Conservation (phyloP, 1,140 invertebrate genomes). For the Xylocopa sonorina region DNA sequence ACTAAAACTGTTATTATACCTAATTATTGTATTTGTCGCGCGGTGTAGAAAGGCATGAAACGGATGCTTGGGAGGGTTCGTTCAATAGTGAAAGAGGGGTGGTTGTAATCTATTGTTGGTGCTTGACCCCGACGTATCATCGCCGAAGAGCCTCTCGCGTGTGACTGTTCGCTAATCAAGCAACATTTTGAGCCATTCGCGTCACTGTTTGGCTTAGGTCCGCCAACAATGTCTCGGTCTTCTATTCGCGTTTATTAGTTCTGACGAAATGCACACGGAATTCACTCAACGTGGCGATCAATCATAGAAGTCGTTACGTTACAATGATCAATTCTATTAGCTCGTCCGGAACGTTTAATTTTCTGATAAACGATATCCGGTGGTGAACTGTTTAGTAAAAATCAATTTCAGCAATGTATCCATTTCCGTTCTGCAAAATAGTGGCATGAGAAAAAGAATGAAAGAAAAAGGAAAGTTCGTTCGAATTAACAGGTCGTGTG, state of each 20-base stretch:
- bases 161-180: constrained; percentile 15
- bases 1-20: constrained; percentile 2
- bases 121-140: constrained; percentile 53
- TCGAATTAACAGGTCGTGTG: constrained; percentile 70
- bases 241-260: constrained; percentile 11
- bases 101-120: constrained; percentile 40
- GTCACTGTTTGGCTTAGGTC: constrained; percentile 4
- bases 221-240: neutral
- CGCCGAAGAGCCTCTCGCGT: constrained; percentile 28
- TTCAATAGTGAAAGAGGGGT: constrained; percentile 40
- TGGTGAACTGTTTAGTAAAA: neutral
- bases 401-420: neutral
- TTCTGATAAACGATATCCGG: neutral
- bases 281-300: neutral
- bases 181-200: constrained; percentile 10
- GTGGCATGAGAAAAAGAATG: neutral
- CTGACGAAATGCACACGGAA: neutral
- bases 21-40: constrained; percentile 27
- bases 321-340: constrained; percentile 28
- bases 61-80: constrained; percentile 33
- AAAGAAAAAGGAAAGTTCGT: constrained; percentile 5
- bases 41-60: constrained; percentile 21
- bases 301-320: neutral
- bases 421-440: neutral
- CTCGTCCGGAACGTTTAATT: neutral